Conservation (phyloP, 2,888 invertebrate species). For the Amphipyra berbera region DNA sequence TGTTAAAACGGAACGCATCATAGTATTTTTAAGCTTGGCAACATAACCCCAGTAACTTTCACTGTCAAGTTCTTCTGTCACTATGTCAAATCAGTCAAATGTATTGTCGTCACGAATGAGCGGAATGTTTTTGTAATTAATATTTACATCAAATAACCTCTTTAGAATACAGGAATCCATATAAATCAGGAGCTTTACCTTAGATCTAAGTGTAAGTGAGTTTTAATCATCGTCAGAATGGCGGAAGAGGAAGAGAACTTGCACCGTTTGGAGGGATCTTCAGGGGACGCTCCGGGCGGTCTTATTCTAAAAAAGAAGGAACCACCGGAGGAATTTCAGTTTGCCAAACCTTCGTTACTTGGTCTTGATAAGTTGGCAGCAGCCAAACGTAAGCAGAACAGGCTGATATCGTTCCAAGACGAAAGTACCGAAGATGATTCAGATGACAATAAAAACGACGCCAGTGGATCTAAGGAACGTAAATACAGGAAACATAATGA, state of each 20-base stretch:
- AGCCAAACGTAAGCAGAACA: constrained; percentile 92
- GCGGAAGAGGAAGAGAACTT: constrained; percentile 89
- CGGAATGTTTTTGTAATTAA: constrained; percentile 55
- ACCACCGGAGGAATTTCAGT: constrained; percentile 92
- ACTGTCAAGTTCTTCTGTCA: constrained; percentile 26
- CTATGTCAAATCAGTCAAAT: constrained; percentile 21
- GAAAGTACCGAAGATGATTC: constrained; percentile 75
- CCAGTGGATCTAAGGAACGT: constrained; percentile 78
- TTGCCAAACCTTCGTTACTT: constrained; percentile 93
- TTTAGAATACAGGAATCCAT: constrained; percentile 8
- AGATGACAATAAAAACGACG: constrained; percentile 64
- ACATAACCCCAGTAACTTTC: neutral
- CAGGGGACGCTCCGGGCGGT: constrained; percentile 91
- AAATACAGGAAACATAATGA: constrained; percentile 94
- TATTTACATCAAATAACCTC: constrained; percentile 34
- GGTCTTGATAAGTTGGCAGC: constrained; percentile 96
- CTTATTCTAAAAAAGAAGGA: constrained; percentile 92
- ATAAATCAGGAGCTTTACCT: constrained; percentile 21
- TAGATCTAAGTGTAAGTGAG: constrained; percentile 33
- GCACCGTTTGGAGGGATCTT: constrained; percentile 93
- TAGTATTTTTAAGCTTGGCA: too few relatives aligned
- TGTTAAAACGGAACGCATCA: too few relatives aligned
- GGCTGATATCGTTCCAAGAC: constrained; percentile 92
- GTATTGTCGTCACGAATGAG: constrained; percentile 24
- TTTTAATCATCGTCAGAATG: constrained; percentile 63